Evolutionary conservation across 2,888 invertebrate species (phyloP).

Genomic region (Archips crataeganus): DNA sequence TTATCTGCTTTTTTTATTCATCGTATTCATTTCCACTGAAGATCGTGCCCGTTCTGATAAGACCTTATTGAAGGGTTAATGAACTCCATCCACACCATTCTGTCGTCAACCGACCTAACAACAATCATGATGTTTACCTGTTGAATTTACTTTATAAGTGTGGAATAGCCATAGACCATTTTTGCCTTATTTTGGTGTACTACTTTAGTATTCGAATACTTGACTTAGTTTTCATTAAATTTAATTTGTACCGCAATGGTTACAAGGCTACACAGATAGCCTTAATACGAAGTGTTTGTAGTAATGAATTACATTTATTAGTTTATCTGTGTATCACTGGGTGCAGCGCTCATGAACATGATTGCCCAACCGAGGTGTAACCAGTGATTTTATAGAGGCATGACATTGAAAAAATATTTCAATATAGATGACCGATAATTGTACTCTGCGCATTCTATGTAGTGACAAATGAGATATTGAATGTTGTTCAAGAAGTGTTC

Average conservation of each 20-base stretch:
- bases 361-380: constrained; percentile 13
- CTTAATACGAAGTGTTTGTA: constrained; percentile 17
- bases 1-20: too few species aligned
- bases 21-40: too few species aligned
- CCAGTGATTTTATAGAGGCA: constrained; percentile 4
- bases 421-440: background rate
- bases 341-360: constrained; percentile 17
- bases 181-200: background rate
- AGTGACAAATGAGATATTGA: too few species aligned
- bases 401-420: constrained; percentile 27
- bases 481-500: too few species aligned
- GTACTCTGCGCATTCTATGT: too few species aligned
- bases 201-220: constrained; percentile 7
- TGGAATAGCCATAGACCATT: background rate
- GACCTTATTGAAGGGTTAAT: too few species aligned
- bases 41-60: too few species aligned
- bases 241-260: constrained; percentile 14
- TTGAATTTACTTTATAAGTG: background rate
- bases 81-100: too few species aligned
- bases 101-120: too few species aligned
- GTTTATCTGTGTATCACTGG: constrained; percentile 22
- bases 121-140: background rate
- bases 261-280: constrained; percentile 33
- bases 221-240: constrained; percentile 32
- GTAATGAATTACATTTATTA: constrained; percentile 19